Evolutionary conservation across 2,888 invertebrate species (phyloP).

Genomic region (Andricus curvator): DNA sequence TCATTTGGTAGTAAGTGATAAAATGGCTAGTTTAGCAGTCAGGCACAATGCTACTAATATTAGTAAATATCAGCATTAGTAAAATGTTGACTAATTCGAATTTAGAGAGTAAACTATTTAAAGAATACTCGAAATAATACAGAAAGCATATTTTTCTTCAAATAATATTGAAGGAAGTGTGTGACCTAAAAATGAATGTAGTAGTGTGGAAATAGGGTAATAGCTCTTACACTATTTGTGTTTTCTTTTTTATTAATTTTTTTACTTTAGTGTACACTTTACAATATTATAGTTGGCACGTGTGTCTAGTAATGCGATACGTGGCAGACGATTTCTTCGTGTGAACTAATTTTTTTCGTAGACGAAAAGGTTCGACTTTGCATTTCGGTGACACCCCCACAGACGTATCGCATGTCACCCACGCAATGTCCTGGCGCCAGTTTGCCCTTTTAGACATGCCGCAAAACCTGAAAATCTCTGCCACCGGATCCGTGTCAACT

Average conservation of each 20-base stretch:
- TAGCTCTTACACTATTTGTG: neutral
- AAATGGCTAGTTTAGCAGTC: too few relatives aligned
- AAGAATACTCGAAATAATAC: too few relatives aligned
- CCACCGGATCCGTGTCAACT: constrained; percentile 49
- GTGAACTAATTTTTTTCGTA: constrained; percentile 56
- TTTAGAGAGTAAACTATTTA: too few relatives aligned
- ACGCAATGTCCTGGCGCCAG: constrained; percentile 74
- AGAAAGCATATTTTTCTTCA: too few relatives aligned
- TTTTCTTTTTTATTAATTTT: neutral
- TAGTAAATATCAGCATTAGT: too few relatives aligned
- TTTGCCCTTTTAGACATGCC: constrained; percentile 64
- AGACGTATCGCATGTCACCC: constrained; percentile 74
- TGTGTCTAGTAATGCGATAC: constrained; percentile 10
- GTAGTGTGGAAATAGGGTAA: too few relatives aligned
- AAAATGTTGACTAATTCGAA: too few relatives aligned
- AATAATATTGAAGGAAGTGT: too few relatives aligned
- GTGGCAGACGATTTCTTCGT: constrained; percentile 42
- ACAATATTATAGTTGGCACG: constrained; percentile 20
- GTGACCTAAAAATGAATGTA: too few relatives aligned
- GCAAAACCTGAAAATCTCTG: constrained; percentile 48
- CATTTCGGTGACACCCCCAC: constrained; percentile 64
- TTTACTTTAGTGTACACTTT: neutral
- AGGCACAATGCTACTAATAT: too few relatives aligned
- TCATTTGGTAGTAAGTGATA: too few relatives aligned
- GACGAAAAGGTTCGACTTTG: constrained; percentile 37